Conservation (phyloP, 2,113 vertebrate genomes). For the Todiramphus chloris region DNA sequence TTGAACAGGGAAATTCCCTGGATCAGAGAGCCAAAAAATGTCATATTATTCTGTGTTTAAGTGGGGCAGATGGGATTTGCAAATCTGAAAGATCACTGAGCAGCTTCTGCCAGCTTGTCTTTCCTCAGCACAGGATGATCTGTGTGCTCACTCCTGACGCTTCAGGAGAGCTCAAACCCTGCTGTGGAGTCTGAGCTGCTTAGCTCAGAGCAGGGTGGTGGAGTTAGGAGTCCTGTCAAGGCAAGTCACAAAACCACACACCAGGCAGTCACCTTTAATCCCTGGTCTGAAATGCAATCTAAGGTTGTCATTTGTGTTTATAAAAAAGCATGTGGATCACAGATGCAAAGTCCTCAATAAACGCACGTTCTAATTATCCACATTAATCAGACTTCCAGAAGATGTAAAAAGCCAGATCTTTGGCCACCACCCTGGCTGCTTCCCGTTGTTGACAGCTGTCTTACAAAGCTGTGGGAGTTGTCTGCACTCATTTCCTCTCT, state of each 20-base stretch:
- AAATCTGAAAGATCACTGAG: neutral
- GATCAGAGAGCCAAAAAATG: neutral
- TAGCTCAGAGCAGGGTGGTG: neutral
- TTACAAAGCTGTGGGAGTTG: neutral
- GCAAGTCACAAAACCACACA: neutral
- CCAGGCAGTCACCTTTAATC: neutral
- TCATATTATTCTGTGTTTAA: neutral
- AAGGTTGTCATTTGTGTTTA: neutral
- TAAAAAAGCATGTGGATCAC: neutral
- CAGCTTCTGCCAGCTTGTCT: neutral
- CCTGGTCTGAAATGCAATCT: neutral
- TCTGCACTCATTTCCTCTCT: neutral
- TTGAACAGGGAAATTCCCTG: constrained; percentile 31
- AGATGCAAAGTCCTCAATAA: neutral
- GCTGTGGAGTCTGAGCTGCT: neutral
- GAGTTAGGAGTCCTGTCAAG: neutral
- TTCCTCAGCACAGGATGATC: neutral
- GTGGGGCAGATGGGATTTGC: neutral
- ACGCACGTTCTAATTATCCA: neutral
- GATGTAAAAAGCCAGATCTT: neutral
- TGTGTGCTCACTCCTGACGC: neutral
- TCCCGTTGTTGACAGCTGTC: neutral
- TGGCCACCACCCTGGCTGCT: neutral
- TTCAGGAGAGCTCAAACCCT: neutral
- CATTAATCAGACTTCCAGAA: neutral